Conservation (phyloP, 2,113 vertebrate genomes). For the Halcyon senegalensis region DNA sequence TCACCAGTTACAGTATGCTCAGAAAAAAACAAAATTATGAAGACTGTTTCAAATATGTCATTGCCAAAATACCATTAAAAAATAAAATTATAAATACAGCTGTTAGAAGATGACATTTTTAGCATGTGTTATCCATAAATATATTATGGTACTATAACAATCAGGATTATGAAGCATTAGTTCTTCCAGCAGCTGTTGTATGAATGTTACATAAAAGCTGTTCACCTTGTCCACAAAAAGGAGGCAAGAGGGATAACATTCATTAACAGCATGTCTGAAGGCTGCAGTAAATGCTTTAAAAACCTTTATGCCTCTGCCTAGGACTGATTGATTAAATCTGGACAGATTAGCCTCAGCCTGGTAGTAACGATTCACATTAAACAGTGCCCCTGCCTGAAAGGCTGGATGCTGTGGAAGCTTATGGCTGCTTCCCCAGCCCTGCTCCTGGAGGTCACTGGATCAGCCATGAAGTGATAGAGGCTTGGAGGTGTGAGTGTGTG, state of each 20-base stretch:
- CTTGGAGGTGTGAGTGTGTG: background rate
- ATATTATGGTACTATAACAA: background rate
- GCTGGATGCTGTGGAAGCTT: background rate
- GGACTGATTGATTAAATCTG: background rate
- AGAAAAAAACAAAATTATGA: background rate
- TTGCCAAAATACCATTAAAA: background rate
- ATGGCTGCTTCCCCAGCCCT: background rate
- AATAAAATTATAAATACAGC: background rate
- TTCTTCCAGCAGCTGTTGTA: constrained; percentile 29
- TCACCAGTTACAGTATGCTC: background rate
- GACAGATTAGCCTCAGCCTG: background rate
- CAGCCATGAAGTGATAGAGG: background rate
- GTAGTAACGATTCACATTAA: background rate
- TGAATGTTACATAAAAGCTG: constrained; percentile 30
- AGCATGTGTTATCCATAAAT: background rate
- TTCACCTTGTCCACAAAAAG: constrained; percentile 16
- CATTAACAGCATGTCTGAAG: background rate
- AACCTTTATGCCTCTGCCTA: background rate
- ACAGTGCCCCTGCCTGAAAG: background rate
- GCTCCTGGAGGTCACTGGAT: background rate
- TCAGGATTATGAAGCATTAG: constrained; percentile 8
- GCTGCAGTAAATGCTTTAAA: background rate
- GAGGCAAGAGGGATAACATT: background rate
- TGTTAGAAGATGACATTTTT: background rate
- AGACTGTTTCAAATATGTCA: background rate